phyloP scores from a whole-genome alignment of 2,888 invertebrate species.

The Athalia cordata region DNA sequence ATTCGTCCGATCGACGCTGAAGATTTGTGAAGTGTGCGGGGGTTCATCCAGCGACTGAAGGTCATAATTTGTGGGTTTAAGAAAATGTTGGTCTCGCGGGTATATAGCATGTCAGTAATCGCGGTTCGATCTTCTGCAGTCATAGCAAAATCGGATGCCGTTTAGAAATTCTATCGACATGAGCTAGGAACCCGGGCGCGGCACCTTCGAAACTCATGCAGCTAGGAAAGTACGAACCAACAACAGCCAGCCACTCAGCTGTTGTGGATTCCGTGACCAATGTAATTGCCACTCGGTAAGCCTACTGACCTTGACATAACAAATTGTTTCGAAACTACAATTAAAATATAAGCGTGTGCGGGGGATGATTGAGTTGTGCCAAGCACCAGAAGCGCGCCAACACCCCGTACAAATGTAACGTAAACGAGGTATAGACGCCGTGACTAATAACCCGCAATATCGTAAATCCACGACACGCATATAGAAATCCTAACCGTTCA shows the following conservation, averaged over 20 bases:
- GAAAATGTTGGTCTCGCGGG: slow-evolving; percentile 49
- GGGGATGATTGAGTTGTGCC: slow-evolving; percentile 71
- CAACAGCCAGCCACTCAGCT: slow-evolving; percentile 61
- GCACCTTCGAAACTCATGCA: slow-evolving; percentile 51
- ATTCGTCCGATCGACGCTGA: neutral
- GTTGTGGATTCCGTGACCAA: slow-evolving; percentile 73
- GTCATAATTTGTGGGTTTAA: slow-evolving; percentile 48
- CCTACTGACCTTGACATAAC: slow-evolving; percentile 72
- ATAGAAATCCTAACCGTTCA: neutral
- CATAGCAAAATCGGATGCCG: slow-evolving; percentile 11
- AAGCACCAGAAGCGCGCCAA: slow-evolving; percentile 64
- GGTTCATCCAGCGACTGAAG: neutral
- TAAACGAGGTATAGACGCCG: slow-evolving; percentile 41
- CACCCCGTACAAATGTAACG: slow-evolving; percentile 32
- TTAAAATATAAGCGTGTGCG: slow-evolving; percentile 71
- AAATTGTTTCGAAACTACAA: slow-evolving; percentile 73
- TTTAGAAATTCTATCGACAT: slow-evolving; percentile 51
- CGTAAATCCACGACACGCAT: slow-evolving; percentile 24
- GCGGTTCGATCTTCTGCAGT: slow-evolving; percentile 33
- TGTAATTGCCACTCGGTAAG: slow-evolving; percentile 69
- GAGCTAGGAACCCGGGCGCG: slow-evolving; percentile 40
- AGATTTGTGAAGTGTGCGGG: neutral
- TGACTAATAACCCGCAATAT: slow-evolving; percentile 46
- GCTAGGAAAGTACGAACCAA: slow-evolving; percentile 43
- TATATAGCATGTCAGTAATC: slow-evolving; percentile 36